A percentile compares a stretch with the other conserved stretches of the same genome.
These are phyloP conservation scores for Picus viridis DNA, from an alignment of 2,797 vertebrate species.

Conservation along the genomic window DNA sequence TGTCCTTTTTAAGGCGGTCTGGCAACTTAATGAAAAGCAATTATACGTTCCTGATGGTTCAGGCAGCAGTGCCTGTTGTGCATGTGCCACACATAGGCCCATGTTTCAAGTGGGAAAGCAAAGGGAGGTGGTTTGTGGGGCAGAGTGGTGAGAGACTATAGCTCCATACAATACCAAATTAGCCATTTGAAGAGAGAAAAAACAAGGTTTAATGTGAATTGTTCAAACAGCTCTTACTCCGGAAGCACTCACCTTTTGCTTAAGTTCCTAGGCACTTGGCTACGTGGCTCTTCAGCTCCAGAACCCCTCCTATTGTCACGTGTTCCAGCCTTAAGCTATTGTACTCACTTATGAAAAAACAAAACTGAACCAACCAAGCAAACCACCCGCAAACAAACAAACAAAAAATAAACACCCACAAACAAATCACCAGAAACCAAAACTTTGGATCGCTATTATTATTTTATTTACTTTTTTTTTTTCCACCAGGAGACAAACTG, in stretches of 20 bases:
- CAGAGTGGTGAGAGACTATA: neutral
- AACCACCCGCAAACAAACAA: too few relatives aligned
- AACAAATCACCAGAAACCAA: neutral
- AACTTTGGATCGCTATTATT: neutral
- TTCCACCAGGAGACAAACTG: neutral
- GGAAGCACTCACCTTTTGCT: neutral
- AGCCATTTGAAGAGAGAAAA: neutral
- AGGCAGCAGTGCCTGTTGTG: neutral
- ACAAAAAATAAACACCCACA: too few relatives aligned
- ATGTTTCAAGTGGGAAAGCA: neutral
- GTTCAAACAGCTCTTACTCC: neutral
- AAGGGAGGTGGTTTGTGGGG: neutral
- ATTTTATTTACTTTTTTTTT: neutral
- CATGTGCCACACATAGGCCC: fast-evolving
- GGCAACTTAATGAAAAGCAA: neutral
- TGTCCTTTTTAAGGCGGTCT: neutral
- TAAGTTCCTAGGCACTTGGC: neutral
- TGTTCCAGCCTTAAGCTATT: neutral
- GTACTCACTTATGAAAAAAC: neutral
- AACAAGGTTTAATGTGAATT: neutral
- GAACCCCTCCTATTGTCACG: neutral
- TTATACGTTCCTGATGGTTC: neutral
- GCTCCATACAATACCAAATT: fast-evolving
- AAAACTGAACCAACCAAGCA: too few relatives aligned
- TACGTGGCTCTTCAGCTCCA: neutral